Conservation (phyloP, 2,888 invertebrate genomes). For the Trichacis sp. region DNA sequence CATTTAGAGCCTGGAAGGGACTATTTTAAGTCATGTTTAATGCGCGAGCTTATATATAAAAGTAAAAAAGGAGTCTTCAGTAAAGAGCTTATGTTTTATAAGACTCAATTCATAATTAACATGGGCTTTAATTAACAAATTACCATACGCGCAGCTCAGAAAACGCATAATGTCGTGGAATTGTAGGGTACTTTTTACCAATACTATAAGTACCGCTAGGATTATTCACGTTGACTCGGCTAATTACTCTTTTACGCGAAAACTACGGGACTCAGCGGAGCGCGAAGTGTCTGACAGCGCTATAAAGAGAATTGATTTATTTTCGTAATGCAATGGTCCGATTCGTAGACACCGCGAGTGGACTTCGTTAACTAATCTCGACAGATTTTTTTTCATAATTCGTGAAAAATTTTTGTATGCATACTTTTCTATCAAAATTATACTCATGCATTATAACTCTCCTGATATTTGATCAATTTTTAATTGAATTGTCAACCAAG, state of each 20-base stretch:
- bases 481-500: background rate
- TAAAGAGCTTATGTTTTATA: slow-evolving; percentile 27
- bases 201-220: slow-evolving; percentile 27
- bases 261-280: slow-evolving; percentile 59
- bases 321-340: slow-evolving; percentile 67
- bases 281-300: slow-evolving; percentile 59
- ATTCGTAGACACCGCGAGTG: slow-evolving; percentile 55
- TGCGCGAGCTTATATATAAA: background rate
- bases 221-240: slow-evolving; percentile 54
- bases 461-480: background rate
- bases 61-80: slow-evolving; percentile 30
- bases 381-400: too few species aligned
- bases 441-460: too few species aligned
- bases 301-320: slow-evolving; percentile 69
- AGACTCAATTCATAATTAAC: slow-evolving; percentile 33
- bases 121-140: slow-evolving; percentile 31
- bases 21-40: background rate
- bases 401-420: too few species aligned
- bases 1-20: too few species aligned
- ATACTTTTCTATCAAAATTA: too few species aligned
- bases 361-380: slow-evolving; percentile 41
- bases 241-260: slow-evolving; percentile 66
- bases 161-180: slow-evolving; percentile 21
- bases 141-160: slow-evolving; percentile 27
- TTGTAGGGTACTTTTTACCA: slow-evolving; percentile 37